Evolutionary conservation across 1,140 invertebrate species (phyloP).

Genomic region (Pachyrhynchus sulphureomaculatus): DNA sequence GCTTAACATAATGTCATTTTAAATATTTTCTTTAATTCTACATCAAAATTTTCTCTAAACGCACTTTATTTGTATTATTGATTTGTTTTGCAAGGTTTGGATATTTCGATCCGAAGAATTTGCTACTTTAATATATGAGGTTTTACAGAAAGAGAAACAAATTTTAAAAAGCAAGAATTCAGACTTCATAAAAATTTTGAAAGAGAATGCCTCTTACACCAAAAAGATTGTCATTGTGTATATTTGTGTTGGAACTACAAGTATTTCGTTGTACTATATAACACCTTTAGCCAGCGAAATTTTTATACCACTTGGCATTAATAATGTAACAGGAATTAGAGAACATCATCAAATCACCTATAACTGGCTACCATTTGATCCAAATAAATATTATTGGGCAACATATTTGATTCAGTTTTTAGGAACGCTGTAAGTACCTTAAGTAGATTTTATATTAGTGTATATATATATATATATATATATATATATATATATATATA

Average conservation of each 20-base stretch:
- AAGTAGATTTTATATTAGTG: too few relatives aligned
- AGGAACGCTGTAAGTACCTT: conserved; percentile 20
- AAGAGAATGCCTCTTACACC: conserved; percentile 13
- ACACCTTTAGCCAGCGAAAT: conserved; percentile 22
- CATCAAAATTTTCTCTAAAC: neutral
- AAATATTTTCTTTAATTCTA: neutral
- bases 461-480: too few relatives aligned
- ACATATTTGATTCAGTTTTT: conserved; percentile 27
- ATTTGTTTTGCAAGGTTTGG: conserved; percentile 10
- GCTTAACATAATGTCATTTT: neutral
- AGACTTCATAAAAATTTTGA: conserved; percentile 20
- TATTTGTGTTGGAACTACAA: conserved; percentile 15
- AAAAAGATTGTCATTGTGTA: conserved; percentile 20
- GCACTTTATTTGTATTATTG: too few relatives aligned
- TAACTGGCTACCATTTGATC: conserved; percentile 31
- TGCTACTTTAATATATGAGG: conserved; percentile 10
- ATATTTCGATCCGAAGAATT: conserved; percentile 11
- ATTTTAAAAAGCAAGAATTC: conserved; percentile 17
- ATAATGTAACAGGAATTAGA: conserved; percentile 13
- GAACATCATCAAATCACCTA: conserved; percentile 19
- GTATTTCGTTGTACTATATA: conserved; percentile 24
- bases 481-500: too few relatives aligned
- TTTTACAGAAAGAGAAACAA: conserved; percentile 4
- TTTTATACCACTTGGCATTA: conserved; percentile 9
- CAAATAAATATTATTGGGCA: conserved; percentile 24